Evolutionary conservation across 2,113 vertebrate genomes (phyloP).

Genomic region (Stictonetta naevosa): DNA sequence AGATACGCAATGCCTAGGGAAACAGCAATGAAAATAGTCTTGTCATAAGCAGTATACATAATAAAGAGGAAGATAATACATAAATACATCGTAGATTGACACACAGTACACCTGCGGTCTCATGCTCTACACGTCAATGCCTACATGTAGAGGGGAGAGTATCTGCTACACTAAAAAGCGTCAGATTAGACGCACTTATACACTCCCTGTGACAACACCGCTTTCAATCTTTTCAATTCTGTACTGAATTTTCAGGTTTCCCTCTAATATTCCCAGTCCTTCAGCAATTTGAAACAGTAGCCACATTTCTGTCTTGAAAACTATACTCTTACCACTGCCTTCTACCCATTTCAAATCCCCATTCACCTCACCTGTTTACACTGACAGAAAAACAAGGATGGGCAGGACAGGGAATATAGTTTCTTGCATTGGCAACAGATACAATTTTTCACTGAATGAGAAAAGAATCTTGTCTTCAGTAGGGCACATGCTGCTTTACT

Average conservation of each 20-base stretch:
- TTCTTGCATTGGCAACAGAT: not conserved
- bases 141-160: not conserved
- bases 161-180: not conserved
- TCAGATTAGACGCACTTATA: not conserved
- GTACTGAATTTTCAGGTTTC: not conserved
- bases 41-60: not conserved
- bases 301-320: not conserved
- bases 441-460: not conserved
- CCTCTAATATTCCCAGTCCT: not conserved
- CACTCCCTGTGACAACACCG: not conserved
- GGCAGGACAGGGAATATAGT: not conserved
- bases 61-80: not conserved
- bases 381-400: not conserved
- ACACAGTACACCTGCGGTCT: not conserved
- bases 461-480: not conserved
- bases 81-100: not conserved
- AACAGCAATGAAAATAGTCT: constrained; percentile 41
- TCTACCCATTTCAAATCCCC: not conserved
- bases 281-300: not conserved
- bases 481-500: not conserved
- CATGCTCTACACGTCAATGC: accelerated
- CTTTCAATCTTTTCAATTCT: not conserved
- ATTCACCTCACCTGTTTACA: not conserved
- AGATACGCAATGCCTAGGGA: constrained; percentile 88
- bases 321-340: not conserved